A percentile compares a stretch with the other conserved stretches of the same genome.
Evolutionary conservation across 2,797 vertebrate species (phyloP).

Genomic region (Adelosebastes latens): DNA sequence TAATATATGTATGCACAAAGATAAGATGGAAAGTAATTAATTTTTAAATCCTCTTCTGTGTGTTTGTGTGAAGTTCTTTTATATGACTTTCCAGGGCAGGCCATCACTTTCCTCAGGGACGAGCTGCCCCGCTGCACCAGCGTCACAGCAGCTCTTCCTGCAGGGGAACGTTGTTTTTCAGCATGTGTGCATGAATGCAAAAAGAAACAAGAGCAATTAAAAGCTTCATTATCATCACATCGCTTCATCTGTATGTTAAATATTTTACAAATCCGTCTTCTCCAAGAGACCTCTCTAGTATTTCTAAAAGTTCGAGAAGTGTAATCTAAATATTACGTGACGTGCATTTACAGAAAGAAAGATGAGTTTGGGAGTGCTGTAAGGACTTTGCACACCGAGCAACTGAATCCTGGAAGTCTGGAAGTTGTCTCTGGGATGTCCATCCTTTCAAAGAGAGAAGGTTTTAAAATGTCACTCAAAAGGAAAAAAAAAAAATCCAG

Average conservation of each 20-base stretch:
- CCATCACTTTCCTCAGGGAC: constrained; percentile 54
- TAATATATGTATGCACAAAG: constrained; percentile 55
- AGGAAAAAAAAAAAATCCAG: neutral
- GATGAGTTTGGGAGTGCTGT: constrained; percentile 18
- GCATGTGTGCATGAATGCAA: neutral
- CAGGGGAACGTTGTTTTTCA: constrained; percentile 11
- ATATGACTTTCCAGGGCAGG: constrained; percentile 43
- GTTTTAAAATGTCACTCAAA: constrained; percentile 16
- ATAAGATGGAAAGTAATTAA: constrained; percentile 63
- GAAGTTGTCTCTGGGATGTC: constrained; percentile 37
- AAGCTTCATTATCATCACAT: constrained; percentile 3
- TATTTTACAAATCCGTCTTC: constrained; percentile 18
- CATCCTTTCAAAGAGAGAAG: constrained; percentile 14
- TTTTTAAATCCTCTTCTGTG: constrained; percentile 53
- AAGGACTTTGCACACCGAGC: constrained; percentile 16
- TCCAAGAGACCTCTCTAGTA: neutral
- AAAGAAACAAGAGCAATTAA: neutral
- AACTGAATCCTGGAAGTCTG: constrained; percentile 15
- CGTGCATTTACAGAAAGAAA: constrained; percentile 23
- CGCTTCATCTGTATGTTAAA: neutral
- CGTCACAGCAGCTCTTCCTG: constrained; percentile 23
- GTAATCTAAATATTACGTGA: constrained; percentile 43
- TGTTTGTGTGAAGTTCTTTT: constrained; percentile 27
- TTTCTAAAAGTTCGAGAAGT: constrained; percentile 10
- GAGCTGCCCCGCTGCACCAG: constrained; percentile 19